Base-by-base conservation (phyloP, 2,888 invertebrate species). In the Papilio demoleus region DNA sequence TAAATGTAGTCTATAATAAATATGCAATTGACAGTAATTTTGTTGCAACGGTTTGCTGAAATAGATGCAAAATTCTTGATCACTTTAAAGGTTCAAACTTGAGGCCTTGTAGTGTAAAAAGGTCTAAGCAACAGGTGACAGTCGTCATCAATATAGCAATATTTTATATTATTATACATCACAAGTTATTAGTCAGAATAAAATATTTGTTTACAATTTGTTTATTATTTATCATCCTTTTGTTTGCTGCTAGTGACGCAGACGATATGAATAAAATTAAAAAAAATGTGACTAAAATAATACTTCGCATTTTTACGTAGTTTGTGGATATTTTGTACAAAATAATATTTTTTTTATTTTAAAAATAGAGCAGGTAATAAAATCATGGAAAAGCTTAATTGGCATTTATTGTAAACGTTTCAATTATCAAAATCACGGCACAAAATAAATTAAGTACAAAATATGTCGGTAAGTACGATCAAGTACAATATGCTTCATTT, bases 121-220 rank as follows among this genome's bases (percentile, higher is more conserved):
- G 70, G 69, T 68, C 65, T 60, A 59, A 61, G 69, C 77, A 79
- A 78, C 75, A 77, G n/a, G 78, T 82, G 82, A 84, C 82, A 82
- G 81, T 79, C 79, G 76, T 80, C 78, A 81, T 59, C 22, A 53
- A 70, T 70, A 67, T 70, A 70, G 75, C 71, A 72, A 71, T 73
- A 75, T 71, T 61, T 71, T 75, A 75, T 71, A 65, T 71, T 74
- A 75, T 79, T 84, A 81, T 85, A 84, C 90, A 92, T 91, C 92
- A 92, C 92, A 92, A 87, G 86, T 82, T 86, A 88, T 84, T 87
- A 89, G 86, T 86, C 78, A 76, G 81, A 88, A 86, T 87, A 86
- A 85, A 84, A 81, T 82, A 85, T 84, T 89, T 89, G 88, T 88
- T 90, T 87, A 77, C 31, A 74, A 72, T 70, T 75, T 77, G 69